Evolutionary conservation across 2,888 invertebrate genomes (phyloP).

Genomic region (Drymonia ruficornis): DNA sequence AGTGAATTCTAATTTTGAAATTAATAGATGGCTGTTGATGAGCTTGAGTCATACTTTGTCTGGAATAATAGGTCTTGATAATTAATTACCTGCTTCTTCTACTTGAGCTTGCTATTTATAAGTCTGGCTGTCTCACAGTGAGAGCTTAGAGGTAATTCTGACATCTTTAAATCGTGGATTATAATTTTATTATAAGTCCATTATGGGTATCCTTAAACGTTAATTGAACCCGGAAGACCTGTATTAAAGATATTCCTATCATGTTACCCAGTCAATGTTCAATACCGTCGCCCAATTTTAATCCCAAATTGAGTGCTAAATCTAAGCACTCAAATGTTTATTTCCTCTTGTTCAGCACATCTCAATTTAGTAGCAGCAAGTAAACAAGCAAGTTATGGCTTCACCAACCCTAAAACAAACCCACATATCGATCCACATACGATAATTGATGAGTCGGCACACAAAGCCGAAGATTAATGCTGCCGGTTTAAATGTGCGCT

Average conservation of each 20-base stretch:
- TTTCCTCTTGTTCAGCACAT: background rate
- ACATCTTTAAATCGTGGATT: background rate
- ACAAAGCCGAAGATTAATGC: constrained; percentile 56
- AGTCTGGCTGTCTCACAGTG: background rate
- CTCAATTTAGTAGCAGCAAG: background rate
- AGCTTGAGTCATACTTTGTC: constrained; percentile 1
- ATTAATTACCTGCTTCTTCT: background rate
- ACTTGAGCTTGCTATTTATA: background rate
- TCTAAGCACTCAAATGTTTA: too few species aligned
- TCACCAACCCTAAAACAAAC: constrained; percentile 3
- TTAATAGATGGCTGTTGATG: constrained; percentile 21
- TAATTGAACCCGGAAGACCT: too few species aligned
- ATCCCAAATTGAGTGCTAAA: too few species aligned
- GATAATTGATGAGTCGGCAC: constrained; percentile 49
- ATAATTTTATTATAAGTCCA: too few species aligned
- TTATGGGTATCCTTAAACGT: too few species aligned
- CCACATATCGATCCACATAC: constrained; percentile 7
- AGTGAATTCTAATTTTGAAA: constrained; percentile 33
- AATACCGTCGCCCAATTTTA: too few species aligned
- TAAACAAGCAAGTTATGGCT: background rate
- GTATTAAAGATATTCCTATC: too few species aligned
- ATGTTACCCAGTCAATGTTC: too few species aligned
- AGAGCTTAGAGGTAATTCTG: background rate
- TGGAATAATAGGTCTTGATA: background rate
- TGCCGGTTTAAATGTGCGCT: constrained; percentile 39